phyloP scores from a whole-genome alignment of 2,888 invertebrate species.

The Neoitamus cyanurus region DNA sequence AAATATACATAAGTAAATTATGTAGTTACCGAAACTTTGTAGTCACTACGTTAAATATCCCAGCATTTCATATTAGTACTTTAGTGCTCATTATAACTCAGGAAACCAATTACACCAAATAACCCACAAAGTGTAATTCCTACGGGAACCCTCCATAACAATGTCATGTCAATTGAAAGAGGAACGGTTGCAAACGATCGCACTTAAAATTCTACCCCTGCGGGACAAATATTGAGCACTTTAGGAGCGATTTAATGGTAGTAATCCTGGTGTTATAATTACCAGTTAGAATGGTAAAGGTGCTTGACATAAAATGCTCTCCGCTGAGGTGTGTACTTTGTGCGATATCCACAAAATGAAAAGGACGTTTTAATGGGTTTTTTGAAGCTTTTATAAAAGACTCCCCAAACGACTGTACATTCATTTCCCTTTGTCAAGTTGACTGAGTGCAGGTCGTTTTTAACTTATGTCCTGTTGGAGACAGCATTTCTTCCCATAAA shows the following conservation, averaged over 20 bases:
- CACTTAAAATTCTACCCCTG: background rate
- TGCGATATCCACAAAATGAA: background rate
- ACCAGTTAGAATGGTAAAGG: background rate
- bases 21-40: background rate
- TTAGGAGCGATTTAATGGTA: background rate
- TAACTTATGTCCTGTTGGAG: constrained; percentile 16
- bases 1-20: background rate
- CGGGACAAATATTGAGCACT: background rate
- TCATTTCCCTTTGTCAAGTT: constrained; percentile 33
- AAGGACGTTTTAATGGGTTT: constrained; percentile 27
- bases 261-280: background rate
- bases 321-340: constrained; percentile 6
- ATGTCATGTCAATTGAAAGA: background rate
- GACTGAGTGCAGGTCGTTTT: constrained; percentile 18
- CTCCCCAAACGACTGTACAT: constrained; percentile 25
- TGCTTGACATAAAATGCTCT: background rate
- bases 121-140: background rate
- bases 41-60: background rate
- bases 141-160: background rate
- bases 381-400: constrained; percentile 17
- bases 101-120: background rate
- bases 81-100: background rate
- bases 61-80: background rate
- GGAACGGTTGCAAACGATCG: background rate
- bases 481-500: background rate